Base-by-base conservation (phyloP, 2,113 vertebrate genomes). In the Ranitomeya variabilis region DNA sequence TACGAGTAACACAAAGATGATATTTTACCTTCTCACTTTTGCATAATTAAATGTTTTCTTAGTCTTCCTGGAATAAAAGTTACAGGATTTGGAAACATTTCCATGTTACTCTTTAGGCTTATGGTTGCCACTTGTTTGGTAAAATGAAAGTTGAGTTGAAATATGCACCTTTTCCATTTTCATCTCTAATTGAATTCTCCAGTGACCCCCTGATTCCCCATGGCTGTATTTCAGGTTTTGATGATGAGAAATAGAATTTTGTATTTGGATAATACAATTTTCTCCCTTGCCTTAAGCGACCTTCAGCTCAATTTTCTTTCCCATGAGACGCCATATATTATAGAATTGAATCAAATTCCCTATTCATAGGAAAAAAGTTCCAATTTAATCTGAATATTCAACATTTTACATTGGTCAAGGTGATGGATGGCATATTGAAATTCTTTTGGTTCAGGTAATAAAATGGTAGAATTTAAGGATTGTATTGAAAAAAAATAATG, bases 321-420 rank as follows among this genome's bases (percentile, higher is more conserved):
- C 94, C 94, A 31, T 80, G 93, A 94, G 94, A 94, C 91, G 87
- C 91, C 91, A 92, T 93, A 90, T 92, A 93, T 93, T 94, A 93
- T 51, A 92, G 93, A 92, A 93, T 86, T 91, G 93, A 94, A 95
- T 94, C 93, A 91, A 93, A 94, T 94, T 94, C 91, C 91, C 93
- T 94, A 95, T 95, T 94, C 95, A 94, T 93, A 93, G 93, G 31
- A 91, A 94, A 91, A 93, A 86, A 94, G 93, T 93, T 92, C 92
- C 94, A 92, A 94, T 95, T 95, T 94, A 93, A 94, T 95, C 94
- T 94, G 94, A 94, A 95, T 94, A 95, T 94, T 93, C 92, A 94
- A 93, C 93, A 91, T 92, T 92, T 92, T 90, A 90, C 91, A 87
- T 89, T 87, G 92, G 93, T 92, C 93, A 92, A 92, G 93, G 94